phyloP scores from a whole-genome alignment of 1,140 invertebrate genomes.

The Pararge aegeria region DNA sequence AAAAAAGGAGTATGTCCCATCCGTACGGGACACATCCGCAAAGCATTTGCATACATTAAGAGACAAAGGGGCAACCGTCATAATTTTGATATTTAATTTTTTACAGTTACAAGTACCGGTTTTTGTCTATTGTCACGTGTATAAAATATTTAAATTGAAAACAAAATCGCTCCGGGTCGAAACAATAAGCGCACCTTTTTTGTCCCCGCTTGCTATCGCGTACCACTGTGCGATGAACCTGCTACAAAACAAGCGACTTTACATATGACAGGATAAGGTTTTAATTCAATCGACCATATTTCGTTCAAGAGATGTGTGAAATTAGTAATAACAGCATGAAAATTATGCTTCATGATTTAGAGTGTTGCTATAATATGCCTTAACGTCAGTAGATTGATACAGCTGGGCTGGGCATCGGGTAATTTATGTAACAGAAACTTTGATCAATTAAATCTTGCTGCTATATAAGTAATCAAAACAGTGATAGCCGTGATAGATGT shows the following conservation, averaged over 20 bases:
- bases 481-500: no score
- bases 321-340: slow-evolving; percentile 58
- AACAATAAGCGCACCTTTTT: slow-evolving; percentile 63
- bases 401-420: no score
- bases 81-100: slow-evolving; percentile 78
- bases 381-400: no score
- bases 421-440: no score
- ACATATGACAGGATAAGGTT: not conserved
- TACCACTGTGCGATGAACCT: not conserved
- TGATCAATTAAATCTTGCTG: no score
- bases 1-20: slow-evolving; percentile 36
- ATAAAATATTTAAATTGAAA: slow-evolving; percentile 76
- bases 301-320: slow-evolving; percentile 33
- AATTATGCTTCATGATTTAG: slow-evolving; percentile 45
- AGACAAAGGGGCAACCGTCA: slow-evolving; percentile 64
- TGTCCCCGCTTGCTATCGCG: slow-evolving; percentile 16
- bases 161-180: slow-evolving; percentile 64
- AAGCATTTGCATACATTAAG: slow-evolving; percentile 65
- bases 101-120: slow-evolving; percentile 75
- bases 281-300: slow-evolving; percentile 10
- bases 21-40: slow-evolving; percentile 30
- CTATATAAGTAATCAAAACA: no score
- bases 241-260: slow-evolving; percentile 13
- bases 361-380: slow-evolving; percentile 17
- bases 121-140: slow-evolving; percentile 70